Evolutionary conservation across 2,797 vertebrate genomes (phyloP), one percentile per base, ranked within the genome.

Genomic region (Yasuhikotakia modesta): DNA sequence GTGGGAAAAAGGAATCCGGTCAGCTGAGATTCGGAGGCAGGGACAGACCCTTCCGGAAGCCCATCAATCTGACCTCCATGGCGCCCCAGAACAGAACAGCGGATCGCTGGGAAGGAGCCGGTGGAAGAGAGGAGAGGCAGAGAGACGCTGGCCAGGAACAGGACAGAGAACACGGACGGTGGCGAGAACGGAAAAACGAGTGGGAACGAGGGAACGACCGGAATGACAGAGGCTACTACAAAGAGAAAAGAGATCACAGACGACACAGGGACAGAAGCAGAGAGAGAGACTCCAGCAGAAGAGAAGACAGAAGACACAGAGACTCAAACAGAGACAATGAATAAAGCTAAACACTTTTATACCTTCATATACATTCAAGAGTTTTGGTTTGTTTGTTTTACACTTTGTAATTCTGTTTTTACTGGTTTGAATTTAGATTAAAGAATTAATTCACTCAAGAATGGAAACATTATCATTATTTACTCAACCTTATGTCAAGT

Each of bases 1-100:
- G 98, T 3, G 97, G 97, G 3, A 97, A 98, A 79, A 99, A 99
- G 27, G 97, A 99, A 86, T 99, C 98, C 0, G 98, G 97, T 1
- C 98, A 99, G 83, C 90, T 99, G 79, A 93, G 98, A 6, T 99
- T 99, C 0, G 98, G 98, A 21, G 98, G 98, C 4, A 91, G 96
- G 71, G 98, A 99, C 86, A 90, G 97, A 66, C 98, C 97, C 3
- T 99, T 99, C 86, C 92, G 96, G 1, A 98, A 97, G 72, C 98
- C 97, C 39, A 97, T 99, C 30, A 95, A 94, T 81, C 85, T 99
- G 66, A 94, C 93, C 0, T 79, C 92, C 32, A 89, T 88, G 4
- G 60, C 64, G 53, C 66, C 72, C n/a, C 89, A 84, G 61, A 90
- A 91, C 0, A 57, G 91, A 69, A 55, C 82, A 3, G 65, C 39